phyloP scores from a whole-genome alignment of 2,888 invertebrate genomes.

The Agonum fuliginosum region DNA sequence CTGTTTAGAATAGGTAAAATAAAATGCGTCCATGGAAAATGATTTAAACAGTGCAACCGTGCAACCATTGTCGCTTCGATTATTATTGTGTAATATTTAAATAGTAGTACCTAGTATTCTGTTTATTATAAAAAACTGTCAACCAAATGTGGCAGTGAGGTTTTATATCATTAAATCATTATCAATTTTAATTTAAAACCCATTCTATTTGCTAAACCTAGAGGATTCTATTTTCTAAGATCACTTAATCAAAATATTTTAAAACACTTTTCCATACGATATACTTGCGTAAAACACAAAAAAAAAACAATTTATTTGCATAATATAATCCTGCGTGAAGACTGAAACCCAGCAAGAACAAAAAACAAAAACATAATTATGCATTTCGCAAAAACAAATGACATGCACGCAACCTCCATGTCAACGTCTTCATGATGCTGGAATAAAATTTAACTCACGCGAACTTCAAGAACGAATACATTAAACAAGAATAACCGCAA shows the following conservation, averaged over 20 bases:
- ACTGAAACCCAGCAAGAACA: slow-evolving; percentile 6
- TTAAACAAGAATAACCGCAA: slow-evolving; percentile 6
- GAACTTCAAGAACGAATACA: slow-evolving; percentile 12
- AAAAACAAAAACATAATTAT: slow-evolving; percentile 52
- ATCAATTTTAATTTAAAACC: too few relatives aligned
- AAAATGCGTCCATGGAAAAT: too few relatives aligned
- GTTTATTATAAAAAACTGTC: too few relatives aligned
- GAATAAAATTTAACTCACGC: slow-evolving; percentile 42
- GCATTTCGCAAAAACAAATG: slow-evolving; percentile 51
- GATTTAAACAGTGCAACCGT: too few relatives aligned
- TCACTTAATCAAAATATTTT: background rate
- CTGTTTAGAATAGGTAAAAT: too few relatives aligned
- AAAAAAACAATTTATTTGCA: slow-evolving; percentile 48
- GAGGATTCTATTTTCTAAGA: background rate
- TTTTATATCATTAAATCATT: too few relatives aligned
- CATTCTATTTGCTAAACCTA: background rate
- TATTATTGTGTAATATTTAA: too few relatives aligned
- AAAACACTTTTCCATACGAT: background rate
- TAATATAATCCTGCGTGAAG: slow-evolving; percentile 39
- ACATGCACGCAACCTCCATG: slow-evolving; percentile 49
- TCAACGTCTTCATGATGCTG: slow-evolving; percentile 52
- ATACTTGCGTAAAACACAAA: slow-evolving; percentile 22
- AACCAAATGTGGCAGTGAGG: too few relatives aligned
- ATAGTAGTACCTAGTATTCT: too few relatives aligned
- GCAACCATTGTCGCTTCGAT: too few relatives aligned